phyloP scores from a whole-genome alignment of 2,113 vertebrate genomes.

The Sinosuthora webbiana region DNA sequence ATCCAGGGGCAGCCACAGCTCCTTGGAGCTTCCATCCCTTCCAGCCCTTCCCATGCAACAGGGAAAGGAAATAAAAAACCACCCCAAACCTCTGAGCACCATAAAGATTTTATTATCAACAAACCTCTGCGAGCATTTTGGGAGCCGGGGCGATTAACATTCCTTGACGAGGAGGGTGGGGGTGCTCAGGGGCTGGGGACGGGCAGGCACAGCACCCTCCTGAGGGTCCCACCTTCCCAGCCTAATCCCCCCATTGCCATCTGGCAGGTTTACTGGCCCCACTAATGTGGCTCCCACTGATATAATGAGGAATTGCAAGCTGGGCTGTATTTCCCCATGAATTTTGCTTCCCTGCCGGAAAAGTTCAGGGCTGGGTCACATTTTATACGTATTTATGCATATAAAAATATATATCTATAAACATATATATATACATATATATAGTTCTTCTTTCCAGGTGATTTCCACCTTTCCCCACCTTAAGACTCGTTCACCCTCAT shows the following conservation, averaged over 20 bases:
- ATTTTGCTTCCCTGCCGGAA: constrained; percentile 39
- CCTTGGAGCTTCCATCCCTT: not conserved
- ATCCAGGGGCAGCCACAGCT: not conserved
- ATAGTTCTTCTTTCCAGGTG: not conserved
- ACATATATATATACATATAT: not conserved
- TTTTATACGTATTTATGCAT: not conserved
- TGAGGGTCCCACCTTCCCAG: not conserved
- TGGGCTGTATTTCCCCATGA: not conserved
- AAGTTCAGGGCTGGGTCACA: constrained; percentile 62
- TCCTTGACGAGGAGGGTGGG: not conserved
- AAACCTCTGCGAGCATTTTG: not conserved
- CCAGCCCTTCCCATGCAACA: not conserved
- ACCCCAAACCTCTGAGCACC: not conserved
- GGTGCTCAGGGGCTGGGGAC: not conserved
- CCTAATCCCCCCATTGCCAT: not conserved
- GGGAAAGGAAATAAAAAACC: not conserved
- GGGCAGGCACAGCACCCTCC: not conserved
- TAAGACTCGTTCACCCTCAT: not conserved
- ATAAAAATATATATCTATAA: not conserved
- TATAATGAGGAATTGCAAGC: constrained; percentile 50
- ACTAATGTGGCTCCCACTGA: not conserved
- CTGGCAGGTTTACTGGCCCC: constrained; percentile 39
- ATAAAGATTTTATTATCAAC: not conserved
- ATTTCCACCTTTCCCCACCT: not conserved
- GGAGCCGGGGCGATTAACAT: not conserved